Conservation (phyloP, 35 echinoderm and acorn worm genomes). For the Lytechinus pictus region DNA sequence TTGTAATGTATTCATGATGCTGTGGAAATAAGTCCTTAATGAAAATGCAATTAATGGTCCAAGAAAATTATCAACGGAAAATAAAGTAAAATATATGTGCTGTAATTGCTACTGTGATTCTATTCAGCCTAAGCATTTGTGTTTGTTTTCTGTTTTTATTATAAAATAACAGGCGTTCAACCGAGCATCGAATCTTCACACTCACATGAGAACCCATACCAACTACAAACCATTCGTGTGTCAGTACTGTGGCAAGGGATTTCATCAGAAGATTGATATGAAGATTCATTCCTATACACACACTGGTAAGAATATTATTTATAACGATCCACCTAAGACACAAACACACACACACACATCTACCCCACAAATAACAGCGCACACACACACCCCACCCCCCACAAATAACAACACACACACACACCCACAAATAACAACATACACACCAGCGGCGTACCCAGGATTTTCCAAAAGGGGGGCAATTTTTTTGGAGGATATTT, state of each 20-base stretch:
- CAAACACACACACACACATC: not conserved
- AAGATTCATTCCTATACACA: slow-evolving; percentile 99
- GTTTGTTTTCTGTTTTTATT: no score
- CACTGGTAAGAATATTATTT: slow-evolving; percentile 73
- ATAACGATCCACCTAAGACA: not conserved
- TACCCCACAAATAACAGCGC: not conserved
- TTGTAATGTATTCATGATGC: no score
- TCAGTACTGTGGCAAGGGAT: slow-evolving; percentile 95
- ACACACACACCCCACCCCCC: not conserved
- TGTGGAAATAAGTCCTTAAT: no score
- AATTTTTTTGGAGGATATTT: no score
- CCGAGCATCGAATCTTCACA: slow-evolving; percentile 96
- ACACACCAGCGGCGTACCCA: no score
- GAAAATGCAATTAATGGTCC: no score
- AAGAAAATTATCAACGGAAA: no score
- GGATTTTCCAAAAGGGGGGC: no score
- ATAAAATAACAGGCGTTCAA: slow-evolving; percentile 79
- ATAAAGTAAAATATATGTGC: no score
- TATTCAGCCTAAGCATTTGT: no score
- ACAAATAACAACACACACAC: not conserved
- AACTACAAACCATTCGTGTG: slow-evolving; percentile 95
- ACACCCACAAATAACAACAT: not conserved
- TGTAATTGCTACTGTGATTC: no score
- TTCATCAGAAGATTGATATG: slow-evolving; percentile 99
- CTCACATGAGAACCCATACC: slow-evolving; percentile 98